Percentiles rank a stretch among this genome's conserved stretches.
These are phyloP conservation scores for Endotricha flammealis DNA, from an alignment of 2,888 invertebrate species.

Conservation along the genomic window DNA sequence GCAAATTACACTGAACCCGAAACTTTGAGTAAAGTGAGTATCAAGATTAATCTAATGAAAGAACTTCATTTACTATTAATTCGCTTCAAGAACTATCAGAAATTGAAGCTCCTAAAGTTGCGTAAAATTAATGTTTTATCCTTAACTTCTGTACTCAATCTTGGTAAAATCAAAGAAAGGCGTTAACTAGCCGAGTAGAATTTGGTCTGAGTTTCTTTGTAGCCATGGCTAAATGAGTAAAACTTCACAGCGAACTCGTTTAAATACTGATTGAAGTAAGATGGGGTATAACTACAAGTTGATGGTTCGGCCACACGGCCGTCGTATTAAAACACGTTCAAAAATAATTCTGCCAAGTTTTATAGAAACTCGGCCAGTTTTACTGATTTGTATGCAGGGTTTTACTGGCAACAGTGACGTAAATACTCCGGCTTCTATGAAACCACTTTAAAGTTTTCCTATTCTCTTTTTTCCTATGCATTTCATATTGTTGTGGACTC, in stretches of 20 bases:
- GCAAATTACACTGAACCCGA: no score
- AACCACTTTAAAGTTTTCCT: conserved; percentile 42
- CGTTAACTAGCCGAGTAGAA: conserved; percentile 19
- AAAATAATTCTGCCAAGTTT: conserved; percentile 53
- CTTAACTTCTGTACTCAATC: conserved; percentile 6
- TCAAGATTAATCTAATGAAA: conserved; percentile 3
- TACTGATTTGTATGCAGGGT: conserved; percentile 45
- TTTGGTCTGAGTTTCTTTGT: conserved; percentile 19
- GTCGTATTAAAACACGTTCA: conserved; percentile 52
- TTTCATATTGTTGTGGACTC: conserved; percentile 33
- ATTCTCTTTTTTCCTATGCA: conserved; percentile 30
- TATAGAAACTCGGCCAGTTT: conserved; percentile 33
- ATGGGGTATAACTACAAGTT: conserved; percentile 42
- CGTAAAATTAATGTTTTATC: conserved; percentile 9
- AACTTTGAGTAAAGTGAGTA: no score
- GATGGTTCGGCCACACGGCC: conserved; percentile 35
- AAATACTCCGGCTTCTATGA: conserved; percentile 25
- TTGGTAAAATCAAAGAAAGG: conserved; percentile 9
- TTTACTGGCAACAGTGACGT: conserved; percentile 18
- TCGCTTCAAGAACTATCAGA: conserved; percentile 1
- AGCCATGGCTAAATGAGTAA: conserved; percentile 21
- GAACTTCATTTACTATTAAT: not conserved
- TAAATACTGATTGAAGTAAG: conserved; percentile 44
- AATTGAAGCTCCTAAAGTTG: conserved; percentile 10
- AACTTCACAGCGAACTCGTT: conserved; percentile 33